Evolutionary conservation across 2,797 vertebrate species (phyloP), one percentile per base, ranked within the genome.

Genomic region (Hydrophis major): DNA sequence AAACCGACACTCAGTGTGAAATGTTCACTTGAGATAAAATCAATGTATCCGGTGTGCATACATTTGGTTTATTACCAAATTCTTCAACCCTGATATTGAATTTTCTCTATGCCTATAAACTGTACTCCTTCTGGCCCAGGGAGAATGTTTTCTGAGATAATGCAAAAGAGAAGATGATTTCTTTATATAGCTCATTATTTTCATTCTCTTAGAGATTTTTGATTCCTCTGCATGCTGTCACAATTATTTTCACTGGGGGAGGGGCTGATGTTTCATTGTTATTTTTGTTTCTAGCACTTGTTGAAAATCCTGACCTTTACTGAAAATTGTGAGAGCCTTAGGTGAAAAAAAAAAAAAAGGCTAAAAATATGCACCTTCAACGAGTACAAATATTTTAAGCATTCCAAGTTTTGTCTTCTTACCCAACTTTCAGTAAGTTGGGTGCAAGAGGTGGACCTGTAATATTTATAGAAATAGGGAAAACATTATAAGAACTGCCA

Each of bases 371-470:
- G 56, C 4, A 88, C 56, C 50, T 87, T 55, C 14, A 87, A 56
- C 0, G 0, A 37, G 10, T 47, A 83, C 74, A 37, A 59, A 59
- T n/a, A 1, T 14, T 8, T 28, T 18, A 16, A 6, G 53, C 16
- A n/a, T 8, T 14, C 86, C 47, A 87, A 20, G 28, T 57, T 56
- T 56, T n/a, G 4, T n/a, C 86, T 87, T 87, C 53, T n/a, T 14
- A 20, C 7, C 53, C 55, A 87, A 56, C 50, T 32, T 87, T 32
- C 28, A 32, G 32, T 32, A 32, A 32, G 32, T 32, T 32, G 32
- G 32, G 32, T 20, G 53, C 37, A 83, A 83, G 4, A 83, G 37
- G 37, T 47, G 20, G 20, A 12, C 20, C 74, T 47, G 74, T 83
- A 83, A 47, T 83, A 83, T 83, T 83, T 83, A 47, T 37, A 83